Evolutionary conservation across 2,113 vertebrate species (phyloP), one percentile per base, ranked within the genome.

Genomic region (Dromaius novaehollandiae): DNA sequence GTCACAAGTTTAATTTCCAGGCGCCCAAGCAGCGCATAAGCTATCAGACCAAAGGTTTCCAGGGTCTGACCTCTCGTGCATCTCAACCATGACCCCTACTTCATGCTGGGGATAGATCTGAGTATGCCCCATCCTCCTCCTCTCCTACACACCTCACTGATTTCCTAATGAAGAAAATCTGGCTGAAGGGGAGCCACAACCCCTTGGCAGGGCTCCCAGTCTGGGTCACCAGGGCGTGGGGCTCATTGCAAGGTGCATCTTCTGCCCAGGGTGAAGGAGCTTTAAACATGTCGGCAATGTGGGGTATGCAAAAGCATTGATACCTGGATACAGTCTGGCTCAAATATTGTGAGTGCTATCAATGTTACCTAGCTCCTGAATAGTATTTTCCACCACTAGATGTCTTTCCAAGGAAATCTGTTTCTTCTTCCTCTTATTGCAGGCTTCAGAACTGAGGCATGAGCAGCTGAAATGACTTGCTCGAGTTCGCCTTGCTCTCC

Each of bases 111-210:
- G 22, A 63, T 21, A 61, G 38, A 12, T 19, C 28, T 15, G 68
- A 10, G 12, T 4, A 0, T 13, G 32, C 7, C 44, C 20, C 36
- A 14, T 48, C 20, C 44, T 60, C 12, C 60, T 70, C 7, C 16
- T 60, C 63, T 13, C 30, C 0, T 28, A 13, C 16, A 19, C 0
- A 18, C 25, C 21, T 32, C 11, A 3, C 36, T 2, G 6, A 34
- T 65, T 34, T 16, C 26, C 30, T 79, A 32, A 8, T 19, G 56
- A 60, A 60, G 56, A 17, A 60, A 60, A 60, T 34, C 56, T 34
- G 32, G 9, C 56, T 32, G 44, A 38, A 48, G 9, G 1, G 21
- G 7, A 70, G 34, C 4, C 56, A 55, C 70, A 69, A 28, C 55
- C 48, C 1, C n/a, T 1, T 3, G 0, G 26, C 46, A 16, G 7